phyloP scores from a whole-genome alignment of 2,797 vertebrate genomes.

The Alfaro cultratus region DNA sequence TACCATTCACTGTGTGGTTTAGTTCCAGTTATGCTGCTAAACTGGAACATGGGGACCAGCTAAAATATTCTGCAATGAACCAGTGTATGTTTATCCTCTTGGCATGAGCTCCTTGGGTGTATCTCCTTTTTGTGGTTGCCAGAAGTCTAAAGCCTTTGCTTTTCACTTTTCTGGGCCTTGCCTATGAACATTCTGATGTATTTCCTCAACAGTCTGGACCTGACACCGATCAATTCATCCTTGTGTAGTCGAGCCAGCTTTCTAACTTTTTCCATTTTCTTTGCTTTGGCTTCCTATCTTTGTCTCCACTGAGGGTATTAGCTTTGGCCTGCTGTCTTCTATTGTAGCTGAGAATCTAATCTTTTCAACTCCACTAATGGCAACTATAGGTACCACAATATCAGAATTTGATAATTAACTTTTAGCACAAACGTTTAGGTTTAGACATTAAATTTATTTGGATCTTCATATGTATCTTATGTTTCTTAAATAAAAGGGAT shows the following conservation, averaged over 20 bases:
- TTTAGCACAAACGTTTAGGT: not conserved
- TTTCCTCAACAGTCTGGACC: slow-evolving; percentile 33
- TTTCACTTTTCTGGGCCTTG: slow-evolving; percentile 21
- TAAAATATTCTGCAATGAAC: slow-evolving; percentile 24
- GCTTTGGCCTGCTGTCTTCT: slow-evolving; percentile 16
- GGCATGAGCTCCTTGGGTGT: slow-evolving; percentile 36
- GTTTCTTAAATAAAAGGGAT: not conserved
- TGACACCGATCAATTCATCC: slow-evolving; percentile 35
- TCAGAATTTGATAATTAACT: not conserved
- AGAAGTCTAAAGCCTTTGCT: slow-evolving; percentile 33
- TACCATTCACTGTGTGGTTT: slow-evolving; percentile 18
- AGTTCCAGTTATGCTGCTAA: slow-evolving; percentile 16
- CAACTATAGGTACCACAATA: not conserved
- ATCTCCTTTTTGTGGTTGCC: slow-evolving; percentile 29
- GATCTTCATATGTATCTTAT: not conserved
- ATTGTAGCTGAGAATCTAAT: not conserved
- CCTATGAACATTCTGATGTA: slow-evolving; percentile 30
- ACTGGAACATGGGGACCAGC: slow-evolving; percentile 13
- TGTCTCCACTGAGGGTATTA: slow-evolving; percentile 18
- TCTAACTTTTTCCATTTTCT: slow-evolving; percentile 17
- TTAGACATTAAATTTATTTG: not conserved
- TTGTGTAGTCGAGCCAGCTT: slow-evolving; percentile 36
- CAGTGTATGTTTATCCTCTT: slow-evolving; percentile 34
- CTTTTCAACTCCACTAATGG: not conserved
- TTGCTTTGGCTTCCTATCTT: slow-evolving; percentile 14